Evolutionary conservation across 1,140 invertebrate species (phyloP), one percentile per base, ranked within the genome.

Genomic region (Mactra quadrangularis): DNA sequence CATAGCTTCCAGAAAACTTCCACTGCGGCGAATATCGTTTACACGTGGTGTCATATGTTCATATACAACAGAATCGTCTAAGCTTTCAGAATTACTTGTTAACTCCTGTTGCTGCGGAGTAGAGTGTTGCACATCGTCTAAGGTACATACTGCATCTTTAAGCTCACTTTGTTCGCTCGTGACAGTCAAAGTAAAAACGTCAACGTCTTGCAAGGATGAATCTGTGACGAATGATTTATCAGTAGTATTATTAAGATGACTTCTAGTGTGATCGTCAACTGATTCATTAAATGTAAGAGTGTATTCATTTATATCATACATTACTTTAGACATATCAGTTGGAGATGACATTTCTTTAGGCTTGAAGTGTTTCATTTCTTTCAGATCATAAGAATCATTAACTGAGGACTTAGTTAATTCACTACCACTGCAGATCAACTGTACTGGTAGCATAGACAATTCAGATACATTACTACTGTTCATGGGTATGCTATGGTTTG

Each of bases 1-100:
- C 9, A 72, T 41, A 22, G 70, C 70, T 72, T 72, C 70, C n/a
- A 72, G 17, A 29, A 72, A 72, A 25, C 70, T 72, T 9, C 52
- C 19, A 15, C 70, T 22, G 3, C 70, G 70, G 22, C 35, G 50
- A 3, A 66, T 15, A 31, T 68, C 64, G 29, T 13, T 68, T 15
- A 27, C 2, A 3, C 27, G 64, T 9, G 25, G n/a, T 17, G 22
- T 17, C 6, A 7, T 41, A 7, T 15, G 6, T 7, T 41, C 38
- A 41, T 15, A 41, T 7, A 7, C 38, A 7, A 41, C 6, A 15
- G 38, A 15, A 41, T 41, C 38, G 6, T 41, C 38, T 7, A 41
- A 41, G 38, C 38, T 41, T 41, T 15, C 6, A 41, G 38, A 7
- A 41, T 15, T 41, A 41, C 38, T 41, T 15, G 15, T 7, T 41